A percentile compares a stretch with the other conserved stretches of the same genome.
Conservation (phyloP, 1,140 invertebrate genomes). For the Trichomalopsis sarcophagae region DNA sequence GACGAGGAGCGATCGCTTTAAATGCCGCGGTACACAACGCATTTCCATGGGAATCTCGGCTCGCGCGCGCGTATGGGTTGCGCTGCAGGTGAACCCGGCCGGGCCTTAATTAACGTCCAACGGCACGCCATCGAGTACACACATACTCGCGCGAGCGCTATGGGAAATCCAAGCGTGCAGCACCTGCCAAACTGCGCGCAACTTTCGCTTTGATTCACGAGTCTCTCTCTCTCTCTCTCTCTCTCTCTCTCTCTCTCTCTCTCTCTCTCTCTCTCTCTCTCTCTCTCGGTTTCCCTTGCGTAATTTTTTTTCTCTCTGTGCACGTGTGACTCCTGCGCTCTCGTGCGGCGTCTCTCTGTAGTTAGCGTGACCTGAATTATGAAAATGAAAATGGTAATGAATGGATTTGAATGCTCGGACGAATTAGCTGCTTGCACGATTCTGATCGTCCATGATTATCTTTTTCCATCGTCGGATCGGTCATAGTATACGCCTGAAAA, state of each 20-base stretch:
- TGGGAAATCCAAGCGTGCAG: constrained; percentile 66
- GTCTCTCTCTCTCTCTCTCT: background rate
- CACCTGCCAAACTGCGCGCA: constrained; percentile 67
- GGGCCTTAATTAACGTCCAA: constrained; percentile 60
- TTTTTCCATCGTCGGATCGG: background rate
- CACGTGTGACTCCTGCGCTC: background rate
- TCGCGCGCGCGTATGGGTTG: constrained; percentile 23
- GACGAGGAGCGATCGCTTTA: constrained; percentile 42
- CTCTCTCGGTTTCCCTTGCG: constrained; percentile 19
- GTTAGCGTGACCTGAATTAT: constrained; percentile 3
- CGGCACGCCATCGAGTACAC: constrained; percentile 48
- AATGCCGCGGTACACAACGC: constrained; percentile 19
- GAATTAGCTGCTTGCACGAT: background rate
- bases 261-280: too few relatives aligned
- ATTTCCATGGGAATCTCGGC: constrained; percentile 65
- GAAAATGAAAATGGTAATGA: background rate
- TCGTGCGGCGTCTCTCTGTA: background rate
- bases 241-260: too few relatives aligned
- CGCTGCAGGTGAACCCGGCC: constrained; percentile 55
- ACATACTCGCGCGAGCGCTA: constrained; percentile 53
- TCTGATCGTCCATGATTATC: too few relatives aligned
- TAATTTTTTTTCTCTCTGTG: background rate
- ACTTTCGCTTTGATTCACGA: constrained; percentile 33
- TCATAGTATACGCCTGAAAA: background rate
- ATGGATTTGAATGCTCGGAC: background rate